A percentile compares a stretch with the other conserved stretches of the same genome.
phyloP scores from a whole-genome alignment of 2,888 invertebrate species.

The Teleogryllus oceanicus region DNA sequence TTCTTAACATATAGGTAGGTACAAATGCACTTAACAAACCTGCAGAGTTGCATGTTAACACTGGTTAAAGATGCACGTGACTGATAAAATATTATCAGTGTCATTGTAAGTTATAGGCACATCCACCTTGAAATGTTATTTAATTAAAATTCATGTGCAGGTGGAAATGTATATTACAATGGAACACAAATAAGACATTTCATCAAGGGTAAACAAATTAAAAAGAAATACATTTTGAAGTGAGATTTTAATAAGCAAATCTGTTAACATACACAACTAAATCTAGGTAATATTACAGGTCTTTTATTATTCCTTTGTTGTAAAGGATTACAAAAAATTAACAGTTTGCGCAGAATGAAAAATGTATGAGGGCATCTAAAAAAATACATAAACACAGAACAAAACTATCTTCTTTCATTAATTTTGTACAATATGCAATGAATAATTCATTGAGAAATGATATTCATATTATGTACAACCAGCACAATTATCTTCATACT shows the following conservation, averaged over 20 bases:
- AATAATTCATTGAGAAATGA: not conserved
- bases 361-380: not conserved
- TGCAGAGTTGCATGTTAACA: no score
- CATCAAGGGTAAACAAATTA: not conserved
- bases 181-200: no score
- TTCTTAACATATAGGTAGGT: no score
- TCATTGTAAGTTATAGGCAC: no score
- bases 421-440: constrained; percentile 10
- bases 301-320: constrained; percentile 23
- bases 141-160: no score
- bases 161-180: no score
- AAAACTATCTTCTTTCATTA: not conserved
- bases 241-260: constrained; percentile 37
- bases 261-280: constrained; percentile 33
- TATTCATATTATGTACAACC: constrained; percentile 18
- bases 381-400: constrained; percentile 9
- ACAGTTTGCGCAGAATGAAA: constrained; percentile 24
- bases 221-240: constrained; percentile 20
- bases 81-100: no score
- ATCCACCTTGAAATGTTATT: no score
- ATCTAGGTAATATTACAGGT: constrained; percentile 28
- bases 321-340: constrained; percentile 18
- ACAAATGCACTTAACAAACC: no score
- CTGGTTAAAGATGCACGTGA: no score
- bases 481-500: not conserved